Base-by-base conservation (phyloP, 2,888 invertebrate genomes). In the Phalera bucephala region DNA sequence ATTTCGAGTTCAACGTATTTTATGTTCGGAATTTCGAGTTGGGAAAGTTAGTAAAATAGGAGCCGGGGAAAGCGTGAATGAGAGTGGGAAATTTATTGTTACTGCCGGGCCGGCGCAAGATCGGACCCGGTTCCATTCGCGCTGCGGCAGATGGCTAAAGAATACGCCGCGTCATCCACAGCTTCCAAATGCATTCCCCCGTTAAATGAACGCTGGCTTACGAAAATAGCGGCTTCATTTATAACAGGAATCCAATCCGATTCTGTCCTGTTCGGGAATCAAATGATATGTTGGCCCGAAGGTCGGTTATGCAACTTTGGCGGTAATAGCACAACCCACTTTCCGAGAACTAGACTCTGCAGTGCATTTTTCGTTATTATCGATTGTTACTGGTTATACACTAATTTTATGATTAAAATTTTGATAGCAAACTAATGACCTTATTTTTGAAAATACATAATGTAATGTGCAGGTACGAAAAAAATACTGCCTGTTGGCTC, bases 1-100 rank as follows among this genome's bases (percentile, higher is more conserved):
- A 36, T 44, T 44, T 31, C 32, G 31, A 5, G 21, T 33, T 28
- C 21, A 10, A 22, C 34, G 39, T 38, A 45, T 44, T 48, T 48
- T 33, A 35, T 19, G 9, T 29, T 36, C 10, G 17, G 42, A 40
- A 38, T 49, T 36, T 31, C 33, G 31, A 45, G 32, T 45, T 34
- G 29, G 36, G 37, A 38, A 53, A 45, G 40, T 49, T 49, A 10
- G 42, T 42, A 34, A 42, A 48, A 52, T 42, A 37, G 36, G 40
- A 53, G 31, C 32, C 30, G 20, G 34, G 36, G 14, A 20, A 52
- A 52, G 45, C 42, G 36, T 52, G 48, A 49, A 55, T 36, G 43
- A 56, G 41, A 41, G 19, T 40, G 39, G 40, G 34, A 49, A 52
- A 45, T 48, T 49, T 44, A 40, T 49, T 44, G 40, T 49, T 44